phyloP scores from a whole-genome alignment of 2,888 invertebrate species.

The Agrotis ipsilon region DNA sequence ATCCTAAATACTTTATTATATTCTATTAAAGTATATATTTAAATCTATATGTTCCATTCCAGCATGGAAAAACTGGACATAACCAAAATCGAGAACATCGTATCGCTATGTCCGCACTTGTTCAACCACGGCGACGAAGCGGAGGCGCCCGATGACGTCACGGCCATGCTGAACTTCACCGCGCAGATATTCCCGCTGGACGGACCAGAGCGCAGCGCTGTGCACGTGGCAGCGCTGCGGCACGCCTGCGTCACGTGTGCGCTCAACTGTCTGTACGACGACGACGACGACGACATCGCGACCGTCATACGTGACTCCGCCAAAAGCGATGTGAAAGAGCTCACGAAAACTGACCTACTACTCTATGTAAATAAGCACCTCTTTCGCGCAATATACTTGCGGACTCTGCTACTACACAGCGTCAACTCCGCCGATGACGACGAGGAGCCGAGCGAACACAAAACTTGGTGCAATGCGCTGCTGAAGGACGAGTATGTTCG shows the following conservation, averaged over 20 bases:
- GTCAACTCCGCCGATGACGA: constrained; percentile 48
- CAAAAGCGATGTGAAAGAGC: constrained; percentile 49
- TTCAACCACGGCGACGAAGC: constrained; percentile 51
- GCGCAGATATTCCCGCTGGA: constrained; percentile 46
- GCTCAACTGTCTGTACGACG: constrained; percentile 76
- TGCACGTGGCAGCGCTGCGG: constrained; percentile 69
- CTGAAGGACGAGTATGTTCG: constrained; percentile 64
- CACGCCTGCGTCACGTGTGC: constrained; percentile 70
- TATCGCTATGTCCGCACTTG: constrained; percentile 72
- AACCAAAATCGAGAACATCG: constrained; percentile 70
- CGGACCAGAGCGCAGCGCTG: constrained; percentile 8
- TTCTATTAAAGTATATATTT: no score
- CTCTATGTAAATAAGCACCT: constrained; percentile 63
- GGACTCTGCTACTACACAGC: constrained; percentile 65
- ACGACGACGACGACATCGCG: constrained; percentile 66
- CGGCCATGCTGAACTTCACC: constrained; percentile 59
- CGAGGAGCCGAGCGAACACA: constrained; percentile 48
- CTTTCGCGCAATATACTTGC: constrained; percentile 72
- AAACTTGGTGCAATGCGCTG: constrained; percentile 64
- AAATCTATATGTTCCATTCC: constrained; percentile 27
- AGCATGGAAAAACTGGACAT: constrained; percentile 69
- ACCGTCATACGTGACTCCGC: constrained; percentile 59
- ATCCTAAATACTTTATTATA: no score
- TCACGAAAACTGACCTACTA: constrained; percentile 66
- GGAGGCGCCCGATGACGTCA: constrained; percentile 42